Evolutionary conservation across 2,888 invertebrate species (phyloP).

Genomic region (Diarsia dahlii): DNA sequence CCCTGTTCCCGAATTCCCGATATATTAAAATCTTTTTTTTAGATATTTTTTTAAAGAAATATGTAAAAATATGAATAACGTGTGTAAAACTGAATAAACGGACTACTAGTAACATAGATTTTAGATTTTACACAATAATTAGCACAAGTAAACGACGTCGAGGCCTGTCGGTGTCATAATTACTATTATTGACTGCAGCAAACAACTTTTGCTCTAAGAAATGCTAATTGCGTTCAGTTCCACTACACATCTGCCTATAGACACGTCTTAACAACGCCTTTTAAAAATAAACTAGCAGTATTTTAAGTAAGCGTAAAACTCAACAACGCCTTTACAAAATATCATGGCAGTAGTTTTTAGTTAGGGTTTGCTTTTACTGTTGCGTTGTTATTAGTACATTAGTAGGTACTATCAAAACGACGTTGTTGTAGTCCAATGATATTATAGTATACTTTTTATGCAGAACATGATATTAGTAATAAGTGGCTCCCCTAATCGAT

Average conservation of each 20-base stretch:
- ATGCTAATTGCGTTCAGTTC: no score
- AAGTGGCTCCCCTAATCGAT: not conserved
- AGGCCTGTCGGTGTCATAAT: not conserved
- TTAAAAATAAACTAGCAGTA: constrained; percentile 22
- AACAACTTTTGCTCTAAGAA: not conserved
- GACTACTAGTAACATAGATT: no score
- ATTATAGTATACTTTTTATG: not conserved
- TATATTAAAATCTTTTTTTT: no score
- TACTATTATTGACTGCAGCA: not conserved
- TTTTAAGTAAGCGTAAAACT: not conserved
- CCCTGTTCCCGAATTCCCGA: no score
- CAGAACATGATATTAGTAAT: not conserved
- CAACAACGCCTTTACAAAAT: constrained; percentile 38
- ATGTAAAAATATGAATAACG: no score
- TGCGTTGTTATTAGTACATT: not conserved
- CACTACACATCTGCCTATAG: no score
- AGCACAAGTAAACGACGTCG: not conserved
- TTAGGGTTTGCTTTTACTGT: constrained; percentile 1
- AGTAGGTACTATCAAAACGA: not conserved
- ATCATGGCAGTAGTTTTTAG: constrained; percentile 17
- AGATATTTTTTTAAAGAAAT: no score
- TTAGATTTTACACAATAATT: no score
- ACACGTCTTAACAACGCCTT: constrained; percentile 29
- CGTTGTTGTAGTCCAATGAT: not conserved
- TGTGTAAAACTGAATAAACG: no score